Evolutionary conservation across 2,113 vertebrate genomes (phyloP), one percentile per base, ranked within the genome.

Genomic region (Saccopteryx bilineata): DNA sequence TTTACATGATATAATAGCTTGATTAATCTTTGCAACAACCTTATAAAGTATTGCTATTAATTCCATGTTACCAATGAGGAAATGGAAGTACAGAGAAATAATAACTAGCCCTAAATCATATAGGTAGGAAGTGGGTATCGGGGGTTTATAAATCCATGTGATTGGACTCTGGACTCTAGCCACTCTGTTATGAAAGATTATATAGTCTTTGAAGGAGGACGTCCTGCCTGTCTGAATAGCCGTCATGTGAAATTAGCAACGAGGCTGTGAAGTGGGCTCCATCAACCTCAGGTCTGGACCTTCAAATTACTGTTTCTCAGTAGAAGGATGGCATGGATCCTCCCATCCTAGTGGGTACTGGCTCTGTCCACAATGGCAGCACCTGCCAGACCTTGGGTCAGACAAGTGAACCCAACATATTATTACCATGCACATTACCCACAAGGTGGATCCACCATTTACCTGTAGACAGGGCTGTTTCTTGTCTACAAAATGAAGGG

Each of bases 21-120:
- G 65, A 90, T 81, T 68, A 60, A 86, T 76, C 54, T 86, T 76
- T 81, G 23, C 61, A 48, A 54, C 33, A 39, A 17, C 39, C 28
- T n/a, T 80, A 33, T 74, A 80, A 92, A 74, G 54, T 80, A 8
- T 79, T 93, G n/a, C 76, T 81, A 50, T 68, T 33, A 85, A 63
- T 39, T 72, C 50, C 50, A 2, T 91, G n/a, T 87, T 74, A 68
- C 28, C 39, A 33, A 19, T 28, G 69, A 79, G 50, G 69, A 87
- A 54, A 33, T 9, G 46, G 31, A 94, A n/a, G 18, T 72, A 46
- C 31, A 89, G 66, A 95, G 66, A 90, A 24, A 87, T 79, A 81
- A 26, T 54, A 74, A 31, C 9, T 75, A 92, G 60, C 52, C 50
- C 54, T 60, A 58, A 31, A 72, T 82, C 39, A 71, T 15, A 80